phyloP scores from a whole-genome alignment of 2,113 vertebrate genomes.

The Girardinichthys multiradiatus region DNA sequence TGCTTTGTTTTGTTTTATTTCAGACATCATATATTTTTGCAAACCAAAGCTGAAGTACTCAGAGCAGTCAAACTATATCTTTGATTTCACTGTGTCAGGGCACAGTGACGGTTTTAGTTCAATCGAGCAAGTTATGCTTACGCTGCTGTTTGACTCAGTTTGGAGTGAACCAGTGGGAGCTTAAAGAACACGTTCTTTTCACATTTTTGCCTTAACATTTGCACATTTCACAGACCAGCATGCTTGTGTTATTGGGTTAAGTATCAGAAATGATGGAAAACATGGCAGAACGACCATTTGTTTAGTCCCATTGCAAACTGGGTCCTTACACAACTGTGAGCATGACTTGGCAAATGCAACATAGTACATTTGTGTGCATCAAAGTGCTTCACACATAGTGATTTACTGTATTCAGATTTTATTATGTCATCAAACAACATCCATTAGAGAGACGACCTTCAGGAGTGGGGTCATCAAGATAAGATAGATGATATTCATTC shows the following conservation, averaged over 20 bases:
- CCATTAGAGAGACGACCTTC: constrained; percentile 29
- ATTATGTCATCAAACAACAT: constrained; percentile 2
- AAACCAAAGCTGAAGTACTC: background rate
- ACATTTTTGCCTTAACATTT: constrained; percentile 5
- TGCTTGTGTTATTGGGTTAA: constrained; percentile 16
- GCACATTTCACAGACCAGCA: constrained; percentile 9
- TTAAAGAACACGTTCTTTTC: background rate
- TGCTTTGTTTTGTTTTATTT: background rate
- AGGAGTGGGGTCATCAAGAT: constrained; percentile 21
- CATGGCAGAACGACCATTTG: background rate
- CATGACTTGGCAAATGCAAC: background rate
- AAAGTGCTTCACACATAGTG: background rate
- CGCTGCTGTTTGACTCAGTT: background rate
- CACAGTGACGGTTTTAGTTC: background rate
- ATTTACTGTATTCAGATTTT: constrained; percentile 1
- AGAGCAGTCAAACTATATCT: background rate
- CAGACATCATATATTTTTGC: background rate
- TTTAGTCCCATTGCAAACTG: constrained; percentile 13
- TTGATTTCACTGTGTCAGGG: background rate
- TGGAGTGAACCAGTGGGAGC: background rate
- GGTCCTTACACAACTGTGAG: constrained; percentile 7
- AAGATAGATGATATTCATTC: constrained; percentile 41
- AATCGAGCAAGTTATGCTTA: background rate
- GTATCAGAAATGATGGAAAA: background rate
- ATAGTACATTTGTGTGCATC: background rate